Base-by-base conservation (phyloP, 2,113 vertebrate species). In the Thryonomys swinderianus region DNA sequence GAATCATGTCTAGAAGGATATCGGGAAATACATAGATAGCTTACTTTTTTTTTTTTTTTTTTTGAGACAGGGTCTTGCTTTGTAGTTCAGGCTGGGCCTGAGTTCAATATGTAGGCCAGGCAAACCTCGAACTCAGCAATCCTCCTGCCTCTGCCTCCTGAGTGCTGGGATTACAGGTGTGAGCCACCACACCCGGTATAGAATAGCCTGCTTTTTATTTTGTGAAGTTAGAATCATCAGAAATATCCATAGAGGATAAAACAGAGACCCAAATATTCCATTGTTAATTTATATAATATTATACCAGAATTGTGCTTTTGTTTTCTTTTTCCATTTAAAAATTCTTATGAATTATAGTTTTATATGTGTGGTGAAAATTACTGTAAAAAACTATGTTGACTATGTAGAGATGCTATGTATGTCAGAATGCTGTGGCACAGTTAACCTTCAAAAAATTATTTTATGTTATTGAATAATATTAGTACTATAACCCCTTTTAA, bases 361-460 rank as follows among this genome's bases (percentile, higher is more conserved):
- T 91, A 53, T 32, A 57, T 67, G 59, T 93, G 16, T 61, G 30
- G n/a, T 93, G 4, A 97, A 95, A 85, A 42, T 5, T 48, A 80
- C 21, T 40, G 4, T 53, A 81, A 23, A 64, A 81, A 78, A 85
- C 9, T 88, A 71, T 86, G 23, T 37, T 62, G 32, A 82, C 30
- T 25, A 86, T 18, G 53, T 21, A 91, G 87, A 74, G 78, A 74
- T 67, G n/a, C 20, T 42, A 79, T 23, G 8, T 45, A 34, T 62
- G 12, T n/a, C 55, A 55, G 62, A 20, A 62, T 80, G 16, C 25
- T 30, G 9, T 51, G n/a, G 10, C 6, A 88, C 5, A 67, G 48
- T 53, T 79, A 66, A 23, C 30, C n/a, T 20, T 12, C 48, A 66
- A 64, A 66, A 5, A 85, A n/a, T 81, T 66, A n/a, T 73, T 84